A percentile compares a stretch with the other conserved stretches of the same genome.
Conservation (phyloP, 2,113 vertebrate genomes). For the Brachypodius melanocephalos region DNA sequence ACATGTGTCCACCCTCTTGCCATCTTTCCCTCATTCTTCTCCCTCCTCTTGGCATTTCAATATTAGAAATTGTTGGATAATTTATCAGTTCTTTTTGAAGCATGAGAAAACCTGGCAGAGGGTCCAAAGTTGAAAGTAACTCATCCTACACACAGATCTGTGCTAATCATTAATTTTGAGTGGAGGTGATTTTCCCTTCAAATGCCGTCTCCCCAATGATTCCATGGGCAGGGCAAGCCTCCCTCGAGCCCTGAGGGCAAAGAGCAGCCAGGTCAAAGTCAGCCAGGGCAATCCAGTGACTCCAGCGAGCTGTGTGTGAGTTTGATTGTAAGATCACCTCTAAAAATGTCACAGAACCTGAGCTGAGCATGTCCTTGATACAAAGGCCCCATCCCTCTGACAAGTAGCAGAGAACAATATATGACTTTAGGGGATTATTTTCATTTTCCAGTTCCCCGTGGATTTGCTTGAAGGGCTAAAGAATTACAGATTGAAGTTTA, state of each 20-base stretch:
- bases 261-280: not conserved
- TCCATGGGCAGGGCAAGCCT: not conserved
- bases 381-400: not conserved
- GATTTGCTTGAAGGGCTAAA: not conserved
- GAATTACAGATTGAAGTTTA: not conserved
- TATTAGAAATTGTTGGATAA: constrained; percentile 38
- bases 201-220: fast-evolving
- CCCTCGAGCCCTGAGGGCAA: not conserved
- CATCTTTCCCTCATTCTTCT: constrained; percentile 1
- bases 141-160: not conserved
- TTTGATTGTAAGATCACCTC: not conserved
- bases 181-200: not conserved
- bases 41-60: constrained; percentile 6
- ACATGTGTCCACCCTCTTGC: not conserved
- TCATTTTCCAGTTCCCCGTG: not conserved
- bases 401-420: not conserved
- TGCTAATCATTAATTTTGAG: not conserved
- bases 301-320: not conserved
- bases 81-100: constrained; percentile 23
- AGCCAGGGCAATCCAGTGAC: not conserved
- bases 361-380: not conserved
- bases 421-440: not conserved
- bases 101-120: constrained; percentile 18
- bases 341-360: not conserved
- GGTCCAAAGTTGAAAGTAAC: not conserved